Evolutionary conservation across 2,113 vertebrate genomes (phyloP), one percentile per base, ranked within the genome.

Genomic region (Aspiorhynchus laticeps): DNA sequence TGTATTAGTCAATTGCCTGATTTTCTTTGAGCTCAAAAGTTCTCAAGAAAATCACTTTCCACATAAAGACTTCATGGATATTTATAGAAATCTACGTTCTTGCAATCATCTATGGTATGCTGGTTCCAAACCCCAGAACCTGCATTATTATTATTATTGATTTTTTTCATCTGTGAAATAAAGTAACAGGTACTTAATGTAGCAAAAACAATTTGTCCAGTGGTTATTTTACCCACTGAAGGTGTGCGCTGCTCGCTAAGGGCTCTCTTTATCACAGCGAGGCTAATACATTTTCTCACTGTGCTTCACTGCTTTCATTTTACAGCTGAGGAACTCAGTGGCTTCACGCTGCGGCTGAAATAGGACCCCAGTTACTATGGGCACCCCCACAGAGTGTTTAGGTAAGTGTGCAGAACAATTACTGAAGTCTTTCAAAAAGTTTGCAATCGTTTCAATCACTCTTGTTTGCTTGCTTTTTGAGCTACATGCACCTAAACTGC

Each of bases 151-250:
- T n/a, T n/a, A 95, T 95, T 96, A 95, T 96, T 96, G 0, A 5
- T 56, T 95, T 96, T 96, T 96, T 96, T 94, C 95, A 96, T 96
- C 95, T 96, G 95, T 96, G 94, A 96, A 96, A 96, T 95, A 95
- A 95, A 96, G 97, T 99, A 97, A 98, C 98, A 99, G 97, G 97
- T 99, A 99, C 98, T 99, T 99, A 99, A 99, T 99, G 98, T 99
- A 99, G 97, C 98, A 99, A 99, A 99, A 99, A 98, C 98, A 99
- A 99, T 99, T 99, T 99, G 97, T 97, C 96, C 97, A 97, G 97
- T 96, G 96, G 96, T 99, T 98, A 98, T 98, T 98, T 97, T 95
- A 95, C 97, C 97, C 95, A 96, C 95, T 96, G 95, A 95, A 96
- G 97, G 96, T 92, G 95, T 92, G 95, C 94, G 95, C 93, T 95